phyloP scores from a whole-genome alignment of 2,797 vertebrate genomes.

The Sarcoramphus papa region DNA sequence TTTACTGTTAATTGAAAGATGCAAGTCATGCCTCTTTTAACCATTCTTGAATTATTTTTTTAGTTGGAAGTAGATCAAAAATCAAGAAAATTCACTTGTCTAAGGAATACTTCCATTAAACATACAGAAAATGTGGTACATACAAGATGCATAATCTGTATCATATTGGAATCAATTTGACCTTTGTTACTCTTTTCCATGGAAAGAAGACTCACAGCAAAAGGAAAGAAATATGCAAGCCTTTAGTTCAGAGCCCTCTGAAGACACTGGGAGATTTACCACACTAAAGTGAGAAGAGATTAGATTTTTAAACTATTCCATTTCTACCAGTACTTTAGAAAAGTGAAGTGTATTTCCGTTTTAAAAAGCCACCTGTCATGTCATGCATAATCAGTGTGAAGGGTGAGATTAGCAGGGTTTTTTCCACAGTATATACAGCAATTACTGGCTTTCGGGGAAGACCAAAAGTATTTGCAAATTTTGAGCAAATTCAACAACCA shows the following conservation, averaged over 20 bases:
- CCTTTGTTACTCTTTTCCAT: neutral
- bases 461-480: neutral
- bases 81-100: neutral
- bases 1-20: neutral
- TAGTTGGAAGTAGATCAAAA: neutral
- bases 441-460: neutral
- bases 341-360: conserved; percentile 40
- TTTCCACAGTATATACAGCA: neutral
- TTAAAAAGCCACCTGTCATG: conserved; percentile 35
- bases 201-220: neutral
- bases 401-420: neutral
- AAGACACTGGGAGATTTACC: neutral
- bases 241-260: neutral
- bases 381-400: neutral
- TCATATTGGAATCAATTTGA: neutral
- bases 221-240: neutral
- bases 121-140: neutral
- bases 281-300: conserved; percentile 17
- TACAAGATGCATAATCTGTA: neutral
- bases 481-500: neutral
- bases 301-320: conserved; percentile 11
- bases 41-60: neutral
- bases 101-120: neutral
- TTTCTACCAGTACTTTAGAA: neutral
- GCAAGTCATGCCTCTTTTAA: neutral